Conservation (phyloP, 2,888 invertebrate species). For the Dromius quadrimaculatus region DNA sequence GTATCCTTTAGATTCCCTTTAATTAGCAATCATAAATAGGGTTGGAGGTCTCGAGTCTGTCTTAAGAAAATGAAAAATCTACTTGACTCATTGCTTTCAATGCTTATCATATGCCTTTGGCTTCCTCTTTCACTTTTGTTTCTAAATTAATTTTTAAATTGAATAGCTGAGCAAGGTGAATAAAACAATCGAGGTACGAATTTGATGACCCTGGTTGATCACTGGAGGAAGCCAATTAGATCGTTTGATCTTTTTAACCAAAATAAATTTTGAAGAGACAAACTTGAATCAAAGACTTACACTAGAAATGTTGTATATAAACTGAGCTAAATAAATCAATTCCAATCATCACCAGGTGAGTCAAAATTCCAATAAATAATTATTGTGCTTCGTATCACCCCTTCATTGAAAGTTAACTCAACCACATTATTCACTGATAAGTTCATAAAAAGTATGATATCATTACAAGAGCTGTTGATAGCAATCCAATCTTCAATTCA, state of each 20-base stretch:
- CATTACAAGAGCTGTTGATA: too few species aligned
- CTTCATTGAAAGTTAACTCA: too few species aligned
- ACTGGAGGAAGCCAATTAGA: constrained; percentile 3
- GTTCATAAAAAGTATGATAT: too few species aligned
- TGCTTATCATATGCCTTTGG: constrained; percentile 8
- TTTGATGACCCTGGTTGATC: background rate
- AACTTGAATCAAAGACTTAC: too few species aligned
- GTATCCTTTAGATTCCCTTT: constrained; percentile 34
- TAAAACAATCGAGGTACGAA: constrained; percentile 20
- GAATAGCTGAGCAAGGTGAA: constrained; percentile 14
- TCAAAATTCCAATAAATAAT: too few species aligned
- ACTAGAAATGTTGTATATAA: too few species aligned
- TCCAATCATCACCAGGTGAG: too few species aligned
- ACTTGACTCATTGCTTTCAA: background rate
- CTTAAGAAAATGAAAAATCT: constrained; percentile 28
- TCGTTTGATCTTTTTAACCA: constrained; percentile 25
- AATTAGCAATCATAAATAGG: constrained; percentile 32
- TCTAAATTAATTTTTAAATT: constrained; percentile 24
- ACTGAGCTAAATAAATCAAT: too few species aligned
- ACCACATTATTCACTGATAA: too few species aligned
- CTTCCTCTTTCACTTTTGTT: constrained; percentile 16
- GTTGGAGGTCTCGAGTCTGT: constrained; percentile 13
- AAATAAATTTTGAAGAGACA: too few species aligned
- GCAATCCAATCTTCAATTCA: too few species aligned
- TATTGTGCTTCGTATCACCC: too few species aligned